Evolutionary conservation across 2,113 vertebrate species (phyloP).

Genomic region (Pteruthius melanotis): DNA sequence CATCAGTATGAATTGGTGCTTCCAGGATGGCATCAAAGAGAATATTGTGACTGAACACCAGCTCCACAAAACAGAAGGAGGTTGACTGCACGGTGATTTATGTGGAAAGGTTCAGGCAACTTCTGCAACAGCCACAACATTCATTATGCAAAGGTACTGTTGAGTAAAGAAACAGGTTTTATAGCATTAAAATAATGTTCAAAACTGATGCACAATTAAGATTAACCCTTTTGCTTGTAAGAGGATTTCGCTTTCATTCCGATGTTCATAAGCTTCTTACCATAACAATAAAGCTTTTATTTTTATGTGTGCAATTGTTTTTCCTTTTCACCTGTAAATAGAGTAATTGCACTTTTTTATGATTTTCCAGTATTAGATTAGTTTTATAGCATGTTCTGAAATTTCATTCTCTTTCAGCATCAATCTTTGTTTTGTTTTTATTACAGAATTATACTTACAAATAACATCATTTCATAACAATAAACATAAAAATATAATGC

Average conservation of each 20-base stretch:
- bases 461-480: constrained; percentile 51
- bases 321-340: constrained; percentile 61
- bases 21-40: background rate
- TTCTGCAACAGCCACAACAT: background rate
- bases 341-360: constrained; percentile 61
- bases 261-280: constrained; percentile 35
- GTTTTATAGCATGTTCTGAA: constrained; percentile 65
- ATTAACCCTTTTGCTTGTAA: constrained; percentile 30
- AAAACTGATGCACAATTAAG: background rate
- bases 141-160: background rate
- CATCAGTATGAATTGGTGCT: background rate
- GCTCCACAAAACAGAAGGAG: background rate
- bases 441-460: constrained; percentile 66
- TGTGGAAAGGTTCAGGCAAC: background rate
- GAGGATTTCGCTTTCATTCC: background rate
- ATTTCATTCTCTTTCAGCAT: constrained; percentile 68
- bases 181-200: background rate
- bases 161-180: background rate
- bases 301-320: constrained; percentile 61
- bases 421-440: constrained; percentile 64
- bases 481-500: constrained; percentile 53
- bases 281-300: constrained; percentile 29
- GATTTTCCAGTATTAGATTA: constrained; percentile 63
- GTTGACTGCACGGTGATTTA: background rate
- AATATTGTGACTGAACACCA: background rate